Evolutionary conservation across 2,113 vertebrate species (phyloP), one percentile per base, ranked within the genome.

Genomic region (Anguilla japonica): DNA sequence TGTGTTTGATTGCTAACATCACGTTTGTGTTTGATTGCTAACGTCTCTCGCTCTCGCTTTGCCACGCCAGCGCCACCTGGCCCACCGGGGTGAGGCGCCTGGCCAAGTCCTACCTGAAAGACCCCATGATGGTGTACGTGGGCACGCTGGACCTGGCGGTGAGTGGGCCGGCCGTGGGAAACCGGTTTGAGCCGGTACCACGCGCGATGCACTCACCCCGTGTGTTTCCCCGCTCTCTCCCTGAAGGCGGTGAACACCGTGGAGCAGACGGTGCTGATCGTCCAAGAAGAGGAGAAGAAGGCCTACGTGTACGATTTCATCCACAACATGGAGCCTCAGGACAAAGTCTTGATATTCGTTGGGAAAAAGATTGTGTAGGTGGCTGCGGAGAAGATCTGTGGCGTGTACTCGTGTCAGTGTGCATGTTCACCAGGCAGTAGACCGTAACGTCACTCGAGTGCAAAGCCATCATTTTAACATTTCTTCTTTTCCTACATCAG

Each of bases 101-200:
- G 82, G 91, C 97, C 26, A 98, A 96, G 84, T 97, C 97, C 9
- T 99, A 99, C 88, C 94, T 99, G 85, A 99, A 97, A 92, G 95
- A 97, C 78, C 97, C 98, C 57, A 98, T 99, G 97, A 98, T 99
- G 93, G 97, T 97, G 0, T 99, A 99, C 80, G 97, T 99, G 80
- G 98, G 98, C n/a, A 98, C 97, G 9, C 93, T 99, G 89, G 98
- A 99, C 91, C 93, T 99, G 90, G 92, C 97, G 29, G 98, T 99
- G 94, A 96, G 98, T 95, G 41, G 80, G 11, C n/a, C 57, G 41
- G 85, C n/a, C 20, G 34, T 34, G 34, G 34, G 34, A 34, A 34
- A 34, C 34, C 34, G 34, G 34, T 0, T 34, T 2, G 50, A 53
- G 50, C 8, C 50, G 50, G 13, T 14, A 34, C 34, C 34, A 1